Evolutionary conservation across 2,888 invertebrate genomes (phyloP), one percentile per base, ranked within the genome.

Genomic region (Mesorhabditis spiculigera): DNA sequence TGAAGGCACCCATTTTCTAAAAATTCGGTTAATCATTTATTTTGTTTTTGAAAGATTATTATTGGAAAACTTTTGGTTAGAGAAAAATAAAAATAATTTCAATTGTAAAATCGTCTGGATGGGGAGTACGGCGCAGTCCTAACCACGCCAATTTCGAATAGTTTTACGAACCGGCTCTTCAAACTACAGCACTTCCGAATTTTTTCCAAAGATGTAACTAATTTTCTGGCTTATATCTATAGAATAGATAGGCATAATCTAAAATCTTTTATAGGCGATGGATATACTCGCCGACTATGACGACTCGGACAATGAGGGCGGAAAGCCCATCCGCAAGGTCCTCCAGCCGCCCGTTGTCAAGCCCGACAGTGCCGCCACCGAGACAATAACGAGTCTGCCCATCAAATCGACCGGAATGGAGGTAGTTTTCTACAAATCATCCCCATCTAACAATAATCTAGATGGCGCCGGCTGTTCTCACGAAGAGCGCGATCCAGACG

Each of bases 1-100:
- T 74, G 16, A 81, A 68, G n/a, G 79, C 78, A 63, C 80, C 80
- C 81, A 81, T 81, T 63, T 64, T 72, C 3, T 42, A 68, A 69
- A 44, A n/a, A 65, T 28, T 28, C 28, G 28, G 28, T 28, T 28
- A 28, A 28, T 28, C 28, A 28, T 28, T 28, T 28, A 28, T 28
- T 28, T 28, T 28, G 28, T 28, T 28, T 28, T 28, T 28, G 28
- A 28, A 28, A 28, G 28, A 28, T 28, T 28, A 28, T 28, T 28
- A 28, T 28, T 28, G 28, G 28, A 28, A 28, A 28, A 28, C 28
- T 28, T 28, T 28, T 28, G 28, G 28, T 28, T 28, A 28, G 28
- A 28, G 28, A 28, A 28, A 28, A 28, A 28, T 28, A 28, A 28
- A 28, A 28, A 28, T 28, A 28, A 28, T 28, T 28, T 28, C 28